A percentile compares a stretch with the other conserved stretches of the same genome.
Conservation (phyloP, 2,797 vertebrate species). For the Enteromius mattozi region DNA sequence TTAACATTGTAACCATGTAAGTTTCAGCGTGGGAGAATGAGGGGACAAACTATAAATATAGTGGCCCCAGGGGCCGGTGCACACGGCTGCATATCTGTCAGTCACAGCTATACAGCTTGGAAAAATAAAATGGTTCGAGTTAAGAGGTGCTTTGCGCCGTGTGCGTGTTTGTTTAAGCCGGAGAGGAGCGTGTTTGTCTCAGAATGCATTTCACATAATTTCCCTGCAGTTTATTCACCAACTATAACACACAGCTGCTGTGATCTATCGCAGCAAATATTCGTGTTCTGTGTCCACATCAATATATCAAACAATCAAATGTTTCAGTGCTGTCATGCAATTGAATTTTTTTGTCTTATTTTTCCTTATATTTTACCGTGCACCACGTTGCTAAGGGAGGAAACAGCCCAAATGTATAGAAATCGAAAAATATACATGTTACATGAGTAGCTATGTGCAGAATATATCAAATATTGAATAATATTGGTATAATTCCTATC, state of each 20-base stretch:
- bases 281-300: background rate
- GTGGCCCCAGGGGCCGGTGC: slow-evolving; percentile 19
- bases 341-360: background rate
- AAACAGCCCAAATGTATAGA: background rate
- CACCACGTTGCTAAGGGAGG: background rate
- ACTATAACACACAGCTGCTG: background rate
- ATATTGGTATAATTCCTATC: background rate
- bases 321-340: background rate
- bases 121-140: slow-evolving; percentile 18
- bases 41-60: slow-evolving; percentile 28
- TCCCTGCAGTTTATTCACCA: background rate
- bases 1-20: background rate
- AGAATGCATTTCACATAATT: background rate
- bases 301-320: background rate
- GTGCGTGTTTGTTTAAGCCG: slow-evolving; percentile 2
- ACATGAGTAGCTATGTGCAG: background rate
- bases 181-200: background rate
- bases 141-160: slow-evolving; percentile 32
- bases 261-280: background rate
- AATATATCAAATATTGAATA: background rate
- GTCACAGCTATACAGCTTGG: slow-evolving; percentile 25
- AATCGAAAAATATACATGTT: background rate
- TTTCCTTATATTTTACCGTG: background rate
- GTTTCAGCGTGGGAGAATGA: slow-evolving; percentile 8
- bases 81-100: slow-evolving; percentile 39